Evolutionary conservation across 2,113 vertebrate species (phyloP), one percentile per base, ranked within the genome.

Genomic region (Zootoca vivipara): DNA sequence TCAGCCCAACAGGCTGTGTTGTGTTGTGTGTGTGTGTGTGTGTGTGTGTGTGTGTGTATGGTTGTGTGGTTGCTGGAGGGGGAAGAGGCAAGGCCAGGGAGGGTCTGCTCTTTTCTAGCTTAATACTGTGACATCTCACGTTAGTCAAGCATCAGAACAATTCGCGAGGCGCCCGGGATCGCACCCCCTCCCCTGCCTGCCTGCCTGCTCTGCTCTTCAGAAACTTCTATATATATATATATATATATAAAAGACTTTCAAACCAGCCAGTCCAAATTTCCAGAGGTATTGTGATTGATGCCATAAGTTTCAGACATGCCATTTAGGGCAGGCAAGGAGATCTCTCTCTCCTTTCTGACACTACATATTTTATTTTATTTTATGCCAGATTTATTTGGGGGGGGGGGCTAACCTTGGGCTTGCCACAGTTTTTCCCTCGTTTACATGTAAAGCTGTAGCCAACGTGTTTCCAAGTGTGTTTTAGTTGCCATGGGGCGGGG

Each of bases 261-360:
- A 95, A 96, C 97, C 96, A 96, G 92, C 95, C 93, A 82, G 80
- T 87, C 93, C 95, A 94, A 94, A 94, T 95, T 93, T 94, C 96
- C 96, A 93, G 96, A 96, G 95, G 95, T 95, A 86, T 96, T 96
- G 88, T 96, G 95, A 96, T 95, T 93, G 90, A 96, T 96, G 96
- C 97, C 96, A 96, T 97, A 96, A 42, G 94, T 95, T 20, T 24
- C 15, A 94, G 92, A 93, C 94, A 92, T 93, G 95, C 96, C 96
- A 93, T 62, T 93, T 89, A 52, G 46, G 89, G 90, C 95, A 74
- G 46, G 40, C n/a, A 18, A 16, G 92, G 94, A 65, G 94, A 94
- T 62, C 83, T 95, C 88, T 95, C 88, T 52, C 93, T 93, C 86
- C 93, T 94, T 18, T 92, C 88, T 90, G 85, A 96, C 94, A 96